phyloP scores from a whole-genome alignment of 2,797 vertebrate species.

The Squalus acanthias region DNA sequence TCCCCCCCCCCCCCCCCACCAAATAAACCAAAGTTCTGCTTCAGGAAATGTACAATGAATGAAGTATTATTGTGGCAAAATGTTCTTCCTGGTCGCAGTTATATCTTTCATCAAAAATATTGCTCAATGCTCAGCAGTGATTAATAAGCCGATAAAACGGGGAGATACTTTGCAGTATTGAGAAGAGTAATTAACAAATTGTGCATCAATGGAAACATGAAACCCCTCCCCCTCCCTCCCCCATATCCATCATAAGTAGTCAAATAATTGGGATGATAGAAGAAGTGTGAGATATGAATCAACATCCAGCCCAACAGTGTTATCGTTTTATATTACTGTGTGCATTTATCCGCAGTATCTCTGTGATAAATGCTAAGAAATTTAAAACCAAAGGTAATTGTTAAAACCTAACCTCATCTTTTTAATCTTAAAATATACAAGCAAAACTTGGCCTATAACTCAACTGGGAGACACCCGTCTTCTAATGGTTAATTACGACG shows the following conservation, averaged over 20 bases:
- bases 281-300: not conserved
- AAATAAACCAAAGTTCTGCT: not conserved
- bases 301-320: too few species aligned
- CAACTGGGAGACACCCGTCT: not conserved
- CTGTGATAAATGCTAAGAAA: not conserved
- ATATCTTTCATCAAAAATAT: not conserved
- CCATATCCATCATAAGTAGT: not conserved
- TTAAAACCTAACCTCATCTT: not conserved
- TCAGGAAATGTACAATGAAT: not conserved
- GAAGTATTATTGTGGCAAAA: not conserved
- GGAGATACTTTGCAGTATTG: not conserved
- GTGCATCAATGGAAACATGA: not conserved
- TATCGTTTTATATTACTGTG: not conserved
- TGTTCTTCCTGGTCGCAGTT: not conserved
- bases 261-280: not conserved
- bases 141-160: not conserved
- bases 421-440: not conserved
- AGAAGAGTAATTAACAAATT: not conserved
- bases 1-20: not conserved
- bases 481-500: not conserved
- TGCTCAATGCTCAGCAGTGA: not conserved
- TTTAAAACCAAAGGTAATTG: not conserved
- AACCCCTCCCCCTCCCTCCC: not conserved
- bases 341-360: not conserved
- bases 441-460: not conserved